phyloP scores from a whole-genome alignment of 2,888 invertebrate genomes.

The Eurois occulta region DNA sequence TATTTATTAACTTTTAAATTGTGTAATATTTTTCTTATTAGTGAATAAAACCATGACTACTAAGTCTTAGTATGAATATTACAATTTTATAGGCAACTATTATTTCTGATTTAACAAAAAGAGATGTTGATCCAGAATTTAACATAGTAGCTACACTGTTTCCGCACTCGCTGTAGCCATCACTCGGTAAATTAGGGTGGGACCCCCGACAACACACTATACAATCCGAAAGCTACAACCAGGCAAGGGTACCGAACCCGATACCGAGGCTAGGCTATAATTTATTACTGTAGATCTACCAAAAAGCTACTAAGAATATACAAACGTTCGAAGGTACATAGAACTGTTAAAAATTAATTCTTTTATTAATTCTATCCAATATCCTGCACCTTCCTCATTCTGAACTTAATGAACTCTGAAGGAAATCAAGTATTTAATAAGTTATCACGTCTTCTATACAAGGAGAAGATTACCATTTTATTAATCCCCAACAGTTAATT shows the following conservation, averaged over 20 bases:
- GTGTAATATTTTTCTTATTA: no score
- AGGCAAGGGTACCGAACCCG: neutral
- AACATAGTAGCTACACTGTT: neutral
- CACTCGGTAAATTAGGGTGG: neutral
- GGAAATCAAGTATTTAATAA: conserved; percentile 62
- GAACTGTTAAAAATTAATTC: neutral
- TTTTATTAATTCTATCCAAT: conserved; percentile 18
- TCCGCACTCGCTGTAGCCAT: neutral
- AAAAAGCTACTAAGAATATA: neutral
- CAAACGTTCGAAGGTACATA: neutral
- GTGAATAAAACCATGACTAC: no score
- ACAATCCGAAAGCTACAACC: no score
- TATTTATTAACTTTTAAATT: no score
- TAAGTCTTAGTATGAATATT: no score
- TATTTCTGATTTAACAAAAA: neutral
- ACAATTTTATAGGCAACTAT: no score
- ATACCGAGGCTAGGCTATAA: neutral
- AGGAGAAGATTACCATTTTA: conserved; percentile 82
- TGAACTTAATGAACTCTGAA: conserved; percentile 36
- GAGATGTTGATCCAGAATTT: neutral
- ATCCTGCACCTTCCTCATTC: conserved; percentile 28
- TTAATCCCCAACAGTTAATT: conserved; percentile 81
- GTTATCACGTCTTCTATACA: conserved; percentile 59
- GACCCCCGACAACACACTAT: neutral
- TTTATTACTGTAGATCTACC: neutral